These are phyloP conservation scores for Poeciliopsis turneri DNA, from an alignment of 2,797 vertebrate genomes.

Conservation along the genomic window DNA sequence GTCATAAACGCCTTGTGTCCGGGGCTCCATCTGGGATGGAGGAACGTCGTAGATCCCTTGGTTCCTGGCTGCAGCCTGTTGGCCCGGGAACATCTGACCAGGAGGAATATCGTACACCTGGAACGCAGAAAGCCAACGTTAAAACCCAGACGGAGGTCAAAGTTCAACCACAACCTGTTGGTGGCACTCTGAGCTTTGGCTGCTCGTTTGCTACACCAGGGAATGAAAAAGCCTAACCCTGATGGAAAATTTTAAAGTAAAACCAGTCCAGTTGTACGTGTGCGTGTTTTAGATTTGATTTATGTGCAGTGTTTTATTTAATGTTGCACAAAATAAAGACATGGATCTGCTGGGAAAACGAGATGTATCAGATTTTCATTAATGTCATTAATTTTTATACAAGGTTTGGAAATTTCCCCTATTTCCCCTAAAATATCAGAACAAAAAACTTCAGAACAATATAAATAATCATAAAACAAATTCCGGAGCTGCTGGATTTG, in stretches of 20 bases:
- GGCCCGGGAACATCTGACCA: constrained; percentile 77
- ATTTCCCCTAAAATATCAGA: neutral
- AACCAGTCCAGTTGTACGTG: neutral
- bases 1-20: constrained; percentile 80
- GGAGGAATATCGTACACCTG: constrained; percentile 94
- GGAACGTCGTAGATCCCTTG: constrained; percentile 86
- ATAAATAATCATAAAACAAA: neutral
- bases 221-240: neutral
- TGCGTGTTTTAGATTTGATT: neutral
- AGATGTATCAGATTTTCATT: neutral
- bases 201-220: neutral
- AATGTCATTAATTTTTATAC: neutral
- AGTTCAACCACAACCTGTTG: neutral
- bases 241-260: neutral
- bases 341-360: neutral
- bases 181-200: neutral
- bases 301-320: neutral
- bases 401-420: neutral
- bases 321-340: neutral
- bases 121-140: constrained; percentile 49
- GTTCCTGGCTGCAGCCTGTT: constrained; percentile 72
- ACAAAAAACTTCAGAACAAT: neutral
- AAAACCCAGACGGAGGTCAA: neutral
- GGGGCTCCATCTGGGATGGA: constrained; percentile 67
- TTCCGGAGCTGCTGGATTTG: neutral